phyloP scores from a whole-genome alignment of 1,140 invertebrate species.

The Drosophila murphyi region DNA sequence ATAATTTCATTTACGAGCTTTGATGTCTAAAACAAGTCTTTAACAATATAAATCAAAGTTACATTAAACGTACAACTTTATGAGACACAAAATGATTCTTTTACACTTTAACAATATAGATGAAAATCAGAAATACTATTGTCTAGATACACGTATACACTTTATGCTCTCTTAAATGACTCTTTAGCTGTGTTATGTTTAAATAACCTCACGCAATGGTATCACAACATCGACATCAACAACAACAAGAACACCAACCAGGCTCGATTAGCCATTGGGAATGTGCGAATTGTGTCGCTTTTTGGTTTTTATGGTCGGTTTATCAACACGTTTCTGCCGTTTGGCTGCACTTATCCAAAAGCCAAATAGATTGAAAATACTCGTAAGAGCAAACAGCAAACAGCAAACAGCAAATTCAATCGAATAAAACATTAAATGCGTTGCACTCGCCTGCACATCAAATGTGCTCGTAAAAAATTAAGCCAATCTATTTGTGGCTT shows the following conservation, averaged over 20 bases:
- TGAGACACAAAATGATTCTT: too few species aligned
- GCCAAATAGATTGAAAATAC: constrained; percentile 19
- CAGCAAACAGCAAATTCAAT: not conserved
- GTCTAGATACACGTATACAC: too few species aligned
- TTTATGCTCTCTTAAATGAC: too few species aligned
- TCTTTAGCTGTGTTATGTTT: not conserved
- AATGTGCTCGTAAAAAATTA: constrained; percentile 58
- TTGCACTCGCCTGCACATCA: constrained; percentile 67
- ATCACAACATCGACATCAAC: not conserved
- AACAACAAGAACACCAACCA: not conserved
- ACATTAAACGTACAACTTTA: too few species aligned
- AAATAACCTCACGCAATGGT: not conserved
- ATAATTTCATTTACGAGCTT: too few species aligned
- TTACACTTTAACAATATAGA: too few species aligned
- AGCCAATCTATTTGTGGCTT: constrained; percentile 76
- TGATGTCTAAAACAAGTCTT: too few species aligned
- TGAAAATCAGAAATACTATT: too few species aligned
- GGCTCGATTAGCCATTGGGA: constrained; percentile 5
- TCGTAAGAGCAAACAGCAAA: constrained; percentile 2
- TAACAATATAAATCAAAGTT: too few species aligned
- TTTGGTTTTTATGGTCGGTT: constrained; percentile 44
- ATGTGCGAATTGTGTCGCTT: constrained; percentile 41
- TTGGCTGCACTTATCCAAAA: constrained; percentile 30
- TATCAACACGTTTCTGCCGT: constrained; percentile 48
- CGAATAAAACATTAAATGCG: constrained; percentile 58